phyloP scores from a whole-genome alignment of 2,797 vertebrate genomes.

The Florisuga fusca region DNA sequence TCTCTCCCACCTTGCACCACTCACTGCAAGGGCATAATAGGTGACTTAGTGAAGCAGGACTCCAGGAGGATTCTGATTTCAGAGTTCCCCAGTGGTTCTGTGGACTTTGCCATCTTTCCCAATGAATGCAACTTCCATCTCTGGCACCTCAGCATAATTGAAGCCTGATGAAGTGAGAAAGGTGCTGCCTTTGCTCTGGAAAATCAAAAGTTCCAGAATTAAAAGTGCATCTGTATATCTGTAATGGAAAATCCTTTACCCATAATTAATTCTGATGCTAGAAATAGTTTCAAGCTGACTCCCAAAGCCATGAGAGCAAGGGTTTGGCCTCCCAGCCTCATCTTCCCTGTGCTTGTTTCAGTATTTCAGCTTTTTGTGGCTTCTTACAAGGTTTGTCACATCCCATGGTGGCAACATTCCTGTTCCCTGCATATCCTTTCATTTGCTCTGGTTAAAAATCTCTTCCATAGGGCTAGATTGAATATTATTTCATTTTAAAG shows the following conservation, averaged over 20 bases:
- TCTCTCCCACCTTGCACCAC: not conserved
- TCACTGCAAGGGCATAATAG: not conserved
- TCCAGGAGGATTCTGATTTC: not conserved
- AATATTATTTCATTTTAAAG: not conserved
- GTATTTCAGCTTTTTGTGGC: not conserved
- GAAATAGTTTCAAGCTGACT: not conserved
- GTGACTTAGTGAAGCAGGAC: not conserved
- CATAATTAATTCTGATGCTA: not conserved
- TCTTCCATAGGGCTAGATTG: not conserved
- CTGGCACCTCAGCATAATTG: not conserved
- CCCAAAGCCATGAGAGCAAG: not conserved
- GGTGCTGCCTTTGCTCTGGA: not conserved
- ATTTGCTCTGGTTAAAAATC: not conserved
- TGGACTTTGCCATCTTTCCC: not conserved
- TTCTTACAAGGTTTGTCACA: rapidly evolving
- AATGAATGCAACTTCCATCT: not conserved
- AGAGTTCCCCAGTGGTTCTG: not conserved
- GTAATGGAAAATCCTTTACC: not conserved
- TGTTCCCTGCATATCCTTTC: not conserved
- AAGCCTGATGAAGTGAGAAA: not conserved
- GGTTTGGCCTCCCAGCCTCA: not conserved
- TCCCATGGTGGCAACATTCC: not conserved
- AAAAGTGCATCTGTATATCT: not conserved
- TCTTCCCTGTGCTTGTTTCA: not conserved
- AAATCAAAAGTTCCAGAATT: not conserved